A percentile compares a stretch with the other conserved stretches of the same genome.
Conservation (phyloP, 1,140 invertebrate genomes). For the Episyrphus balteatus region DNA sequence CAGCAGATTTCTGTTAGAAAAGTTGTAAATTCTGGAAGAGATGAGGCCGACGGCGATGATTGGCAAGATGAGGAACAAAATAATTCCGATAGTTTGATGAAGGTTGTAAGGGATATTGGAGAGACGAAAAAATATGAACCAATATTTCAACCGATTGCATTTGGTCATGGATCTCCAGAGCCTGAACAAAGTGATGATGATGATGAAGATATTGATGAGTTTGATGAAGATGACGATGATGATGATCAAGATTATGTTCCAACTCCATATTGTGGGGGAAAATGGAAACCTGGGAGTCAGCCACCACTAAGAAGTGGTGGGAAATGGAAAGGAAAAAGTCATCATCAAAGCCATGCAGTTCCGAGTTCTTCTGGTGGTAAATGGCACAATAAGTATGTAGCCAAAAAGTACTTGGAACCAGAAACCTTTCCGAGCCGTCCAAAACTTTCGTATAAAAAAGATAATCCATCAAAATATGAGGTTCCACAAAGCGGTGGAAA, state of each 20-base stretch:
- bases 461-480: too few relatives aligned
- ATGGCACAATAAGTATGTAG: too few relatives aligned
- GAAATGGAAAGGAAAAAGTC: too few relatives aligned
- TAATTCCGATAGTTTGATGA: conserved; percentile 48
- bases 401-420: too few relatives aligned
- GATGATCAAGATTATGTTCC: conserved; percentile 42
- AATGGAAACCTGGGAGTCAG: conserved; percentile 43
- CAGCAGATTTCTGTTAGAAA: conserved; percentile 32
- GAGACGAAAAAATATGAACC: conserved; percentile 37
- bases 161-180: conserved; percentile 34
- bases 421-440: too few relatives aligned
- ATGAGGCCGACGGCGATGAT: conserved; percentile 7
- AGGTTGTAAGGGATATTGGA: conserved; percentile 47
- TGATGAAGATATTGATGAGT: conserved; percentile 43
- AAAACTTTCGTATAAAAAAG: too few relatives aligned
- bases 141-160: conserved; percentile 34
- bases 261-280: conserved; percentile 51
- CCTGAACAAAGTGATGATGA: conserved; percentile 43
- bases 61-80: conserved; percentile 23
- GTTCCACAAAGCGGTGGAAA: too few relatives aligned
- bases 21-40: conserved; percentile 5
- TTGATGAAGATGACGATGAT: conserved; percentile 48
- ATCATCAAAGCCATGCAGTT: too few relatives aligned
- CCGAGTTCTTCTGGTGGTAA: too few relatives aligned
- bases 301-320: too few relatives aligned